phyloP scores from a whole-genome alignment of 2,797 vertebrate species.

The Siniperca scherzeri region DNA sequence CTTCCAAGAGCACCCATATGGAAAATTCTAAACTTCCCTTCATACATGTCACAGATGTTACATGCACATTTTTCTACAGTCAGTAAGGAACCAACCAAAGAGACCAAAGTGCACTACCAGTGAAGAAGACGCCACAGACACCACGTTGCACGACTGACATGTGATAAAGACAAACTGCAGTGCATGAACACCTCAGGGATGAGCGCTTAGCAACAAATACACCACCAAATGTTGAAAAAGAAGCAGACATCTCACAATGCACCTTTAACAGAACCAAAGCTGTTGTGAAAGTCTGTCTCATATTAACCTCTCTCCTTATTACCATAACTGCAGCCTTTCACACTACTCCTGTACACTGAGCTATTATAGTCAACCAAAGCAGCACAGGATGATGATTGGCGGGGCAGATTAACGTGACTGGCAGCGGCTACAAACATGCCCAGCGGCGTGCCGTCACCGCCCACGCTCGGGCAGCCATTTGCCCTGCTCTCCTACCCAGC shows the following conservation, averaged over 20 bases:
- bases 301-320: slow-evolving; percentile 21
- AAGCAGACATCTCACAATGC: slow-evolving; percentile 13
- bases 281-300: slow-evolving; percentile 18
- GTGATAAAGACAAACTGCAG: slow-evolving; percentile 8
- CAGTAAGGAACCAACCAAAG: not conserved
- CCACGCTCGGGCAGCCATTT: slow-evolving; percentile 62
- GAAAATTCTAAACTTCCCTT: not conserved
- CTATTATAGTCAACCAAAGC: slow-evolving; percentile 44
- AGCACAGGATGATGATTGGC: slow-evolving; percentile 64
- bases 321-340: slow-evolving; percentile 11
- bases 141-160: not conserved
- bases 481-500: slow-evolving; percentile 59
- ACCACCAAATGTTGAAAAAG: not conserved
- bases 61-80: not conserved
- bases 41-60: not conserved
- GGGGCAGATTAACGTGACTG: slow-evolving; percentile 69
- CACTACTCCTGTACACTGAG: slow-evolving; percentile 13
- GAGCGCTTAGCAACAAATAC: not conserved
- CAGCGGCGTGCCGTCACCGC: slow-evolving; percentile 63
- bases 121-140: not conserved
- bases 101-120: not conserved
- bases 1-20: not conserved
- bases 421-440: slow-evolving; percentile 74
- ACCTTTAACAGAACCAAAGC: slow-evolving; percentile 7
- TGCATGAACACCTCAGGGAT: not conserved